Percentiles rank a stretch among this genome's conserved stretches.
Evolutionary conservation across 1,140 invertebrate species (phyloP).

Genomic region (Sesamia nonagrioides): DNA sequence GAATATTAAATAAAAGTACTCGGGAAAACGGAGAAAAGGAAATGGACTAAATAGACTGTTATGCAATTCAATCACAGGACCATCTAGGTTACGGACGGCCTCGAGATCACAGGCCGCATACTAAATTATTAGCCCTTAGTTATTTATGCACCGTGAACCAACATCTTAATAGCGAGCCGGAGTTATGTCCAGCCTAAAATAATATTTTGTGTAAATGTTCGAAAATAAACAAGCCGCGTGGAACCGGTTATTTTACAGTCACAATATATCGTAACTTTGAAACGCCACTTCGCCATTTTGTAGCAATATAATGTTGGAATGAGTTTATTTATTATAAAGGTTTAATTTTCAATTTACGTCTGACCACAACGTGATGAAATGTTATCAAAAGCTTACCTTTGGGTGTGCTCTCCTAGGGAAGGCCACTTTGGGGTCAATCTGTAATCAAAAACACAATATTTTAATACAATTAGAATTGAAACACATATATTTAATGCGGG

Average conservation of each 20-base stretch:
- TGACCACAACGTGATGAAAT: conserved; percentile 61
- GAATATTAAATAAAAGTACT: conserved; percentile 52
- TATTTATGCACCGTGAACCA: conserved; percentile 86
- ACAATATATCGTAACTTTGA: conserved; percentile 74
- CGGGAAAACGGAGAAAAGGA: conserved; percentile 51
- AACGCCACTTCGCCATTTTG: conserved; percentile 61
- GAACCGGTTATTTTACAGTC: conserved; percentile 69
- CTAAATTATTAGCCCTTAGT: conserved; percentile 84
- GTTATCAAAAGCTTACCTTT: conserved; percentile 93
- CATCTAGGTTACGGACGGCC: conserved; percentile 71
- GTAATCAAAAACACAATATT: conserved; percentile 87
- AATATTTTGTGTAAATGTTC: conserved; percentile 87
- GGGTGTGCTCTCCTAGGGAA: conserved; percentile 99
- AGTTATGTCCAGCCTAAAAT: conserved; percentile 86
- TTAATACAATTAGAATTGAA: conserved; percentile 36
- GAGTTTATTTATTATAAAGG: conserved; percentile 76
- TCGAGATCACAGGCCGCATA: conserved; percentile 80
- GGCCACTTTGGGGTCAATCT: conserved; percentile 99
- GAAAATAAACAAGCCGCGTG: conserved; percentile 82
- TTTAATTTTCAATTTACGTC: conserved; percentile 76
- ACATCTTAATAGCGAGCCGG: conserved; percentile 84
- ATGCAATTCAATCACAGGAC: conserved; percentile 77
- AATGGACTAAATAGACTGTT: conserved; percentile 71
- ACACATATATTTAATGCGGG: conserved; percentile 22
- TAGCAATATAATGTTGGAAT: conserved; percentile 75